phyloP scores from a whole-genome alignment of 2,888 invertebrate genomes.

The Congeria kusceri region DNA sequence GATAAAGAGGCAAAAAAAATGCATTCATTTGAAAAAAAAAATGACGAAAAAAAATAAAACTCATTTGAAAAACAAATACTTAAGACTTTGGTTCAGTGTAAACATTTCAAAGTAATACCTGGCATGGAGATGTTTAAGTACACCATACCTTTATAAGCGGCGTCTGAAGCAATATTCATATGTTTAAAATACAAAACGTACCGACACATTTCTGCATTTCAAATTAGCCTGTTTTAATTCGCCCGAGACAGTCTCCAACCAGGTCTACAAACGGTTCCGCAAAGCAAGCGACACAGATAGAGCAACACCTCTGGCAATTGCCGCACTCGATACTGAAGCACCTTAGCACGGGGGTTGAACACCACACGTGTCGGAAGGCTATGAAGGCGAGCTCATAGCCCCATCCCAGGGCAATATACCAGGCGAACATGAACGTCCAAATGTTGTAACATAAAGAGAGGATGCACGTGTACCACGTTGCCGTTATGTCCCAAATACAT shows the following conservation, averaged over 20 bases:
- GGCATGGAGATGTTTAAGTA: too few relatives aligned
- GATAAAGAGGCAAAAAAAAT: too few relatives aligned
- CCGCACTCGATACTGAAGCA: slow-evolving; percentile 88
- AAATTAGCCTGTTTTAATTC: neutral
- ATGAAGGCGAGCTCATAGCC: slow-evolving; percentile 85
- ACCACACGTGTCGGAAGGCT: slow-evolving; percentile 90
- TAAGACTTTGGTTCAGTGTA: too few relatives aligned
- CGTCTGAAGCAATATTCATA: too few relatives aligned
- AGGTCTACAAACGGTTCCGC: slow-evolving; percentile 89
- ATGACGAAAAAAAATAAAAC: too few relatives aligned
- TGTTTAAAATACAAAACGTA: too few relatives aligned
- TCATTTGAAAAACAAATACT: too few relatives aligned
- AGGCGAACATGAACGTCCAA: slow-evolving; percentile 89
- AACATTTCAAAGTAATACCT: too few relatives aligned
- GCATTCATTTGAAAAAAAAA: too few relatives aligned
- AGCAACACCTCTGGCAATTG: slow-evolving; percentile 82
- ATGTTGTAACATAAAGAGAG: slow-evolving; percentile 90
- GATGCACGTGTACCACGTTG: slow-evolving; percentile 88
- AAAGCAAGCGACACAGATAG: slow-evolving; percentile 86
- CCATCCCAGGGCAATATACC: slow-evolving; percentile 89
- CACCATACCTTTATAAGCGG: too few relatives aligned
- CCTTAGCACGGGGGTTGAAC: slow-evolving; percentile 89
- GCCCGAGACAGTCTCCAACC: neutral
- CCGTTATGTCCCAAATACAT: slow-evolving; percentile 90
- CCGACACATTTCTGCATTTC: neutral